Conservation (phyloP, 2,797 vertebrate genomes). For the Avahi laniger region DNA sequence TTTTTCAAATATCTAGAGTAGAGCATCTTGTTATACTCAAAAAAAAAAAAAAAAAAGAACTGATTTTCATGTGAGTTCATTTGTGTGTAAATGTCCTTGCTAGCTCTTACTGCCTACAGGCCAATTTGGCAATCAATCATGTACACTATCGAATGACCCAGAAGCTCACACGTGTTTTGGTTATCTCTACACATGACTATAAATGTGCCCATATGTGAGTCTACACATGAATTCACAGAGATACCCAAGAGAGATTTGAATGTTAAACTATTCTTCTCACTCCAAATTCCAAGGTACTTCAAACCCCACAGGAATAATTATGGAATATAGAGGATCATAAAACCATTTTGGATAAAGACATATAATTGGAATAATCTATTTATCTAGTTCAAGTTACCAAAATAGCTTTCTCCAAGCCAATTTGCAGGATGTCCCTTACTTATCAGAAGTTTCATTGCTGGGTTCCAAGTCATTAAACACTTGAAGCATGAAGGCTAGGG, state of each 20-base stretch:
- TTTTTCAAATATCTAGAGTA: background rate
- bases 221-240: background rate
- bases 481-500: constrained; percentile 38
- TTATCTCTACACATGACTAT: background rate
- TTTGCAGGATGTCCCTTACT: background rate
- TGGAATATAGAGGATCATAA: background rate
- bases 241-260: background rate
- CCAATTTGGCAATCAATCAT: background rate
- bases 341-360: constrained; percentile 34
- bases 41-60: background rate
- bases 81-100: background rate
- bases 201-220: background rate
- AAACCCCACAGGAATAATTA: background rate
- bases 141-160: background rate
- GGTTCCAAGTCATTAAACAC: constrained; percentile 46
- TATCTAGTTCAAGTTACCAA: constrained; percentile 3
- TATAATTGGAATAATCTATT: constrained; percentile 13
- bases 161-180: background rate
- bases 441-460: background rate
- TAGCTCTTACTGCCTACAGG: background rate
- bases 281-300: constrained; percentile 4
- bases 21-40: background rate
- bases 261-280: background rate
- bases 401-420: constrained; percentile 3
- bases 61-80: background rate